A percentile compares a stretch with the other conserved stretches of the same genome.
These are phyloP conservation scores for Entomobrya proxima DNA, from an alignment of 2,888 invertebrate genomes.

Conservation along the genomic window DNA sequence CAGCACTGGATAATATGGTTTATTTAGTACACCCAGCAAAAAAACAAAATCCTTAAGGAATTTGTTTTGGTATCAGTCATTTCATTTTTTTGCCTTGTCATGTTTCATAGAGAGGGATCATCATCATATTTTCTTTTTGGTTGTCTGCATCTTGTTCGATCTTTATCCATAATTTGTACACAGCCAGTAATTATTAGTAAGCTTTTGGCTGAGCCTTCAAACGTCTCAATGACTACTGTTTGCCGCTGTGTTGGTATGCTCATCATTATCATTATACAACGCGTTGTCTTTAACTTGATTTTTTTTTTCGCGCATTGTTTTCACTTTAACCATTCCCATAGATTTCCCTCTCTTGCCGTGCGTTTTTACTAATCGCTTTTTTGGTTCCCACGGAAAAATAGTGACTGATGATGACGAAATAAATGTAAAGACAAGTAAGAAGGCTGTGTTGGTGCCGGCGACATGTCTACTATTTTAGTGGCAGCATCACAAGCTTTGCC, in stretches of 20 bases:
- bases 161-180: no score
- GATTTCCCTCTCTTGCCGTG: background rate
- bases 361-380: slow-evolving; percentile 5
- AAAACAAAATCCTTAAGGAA: background rate
- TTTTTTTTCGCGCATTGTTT: slow-evolving; percentile 56
- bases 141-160: background rate
- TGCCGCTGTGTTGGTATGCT: background rate
- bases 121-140: background rate
- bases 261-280: background rate
- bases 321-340: background rate
- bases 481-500: background rate
- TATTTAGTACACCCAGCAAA: background rate
- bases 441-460: background rate
- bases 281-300: background rate
- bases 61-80: slow-evolving; percentile 35
- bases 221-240: no score
- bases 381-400: slow-evolving; percentile 56
- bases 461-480: background rate
- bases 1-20: no score
- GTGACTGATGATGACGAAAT: background rate
- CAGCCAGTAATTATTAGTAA: no score
- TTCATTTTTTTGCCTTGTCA: slow-evolving; percentile 18
- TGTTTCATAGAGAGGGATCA: background rate
- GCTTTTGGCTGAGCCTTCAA: no score
- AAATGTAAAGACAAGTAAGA: background rate